phyloP scores from a whole-genome alignment of 2,888 invertebrate genomes.

The Cantharis nigra region DNA sequence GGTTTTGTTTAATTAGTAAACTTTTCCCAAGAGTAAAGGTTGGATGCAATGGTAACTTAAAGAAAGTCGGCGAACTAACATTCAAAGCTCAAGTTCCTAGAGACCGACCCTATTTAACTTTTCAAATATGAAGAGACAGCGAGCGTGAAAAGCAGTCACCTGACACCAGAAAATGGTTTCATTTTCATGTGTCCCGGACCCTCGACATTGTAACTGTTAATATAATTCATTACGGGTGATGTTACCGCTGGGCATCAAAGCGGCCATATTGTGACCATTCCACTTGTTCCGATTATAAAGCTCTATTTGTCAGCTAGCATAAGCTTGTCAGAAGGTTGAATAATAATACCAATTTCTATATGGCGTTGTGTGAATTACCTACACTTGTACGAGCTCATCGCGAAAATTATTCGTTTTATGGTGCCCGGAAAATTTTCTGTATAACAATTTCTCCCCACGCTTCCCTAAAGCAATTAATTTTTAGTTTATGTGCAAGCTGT shows the following conservation, averaged over 20 bases:
- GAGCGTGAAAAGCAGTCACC: constrained; percentile 29
- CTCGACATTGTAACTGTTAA: constrained; percentile 35
- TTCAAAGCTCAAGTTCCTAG: constrained; percentile 26
- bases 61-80: constrained; percentile 10
- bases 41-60: constrained; percentile 1
- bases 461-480: constrained; percentile 6
- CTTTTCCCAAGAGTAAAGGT: neutral
- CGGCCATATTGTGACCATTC: constrained; percentile 28
- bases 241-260: constrained; percentile 37
- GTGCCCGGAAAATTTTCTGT: constrained; percentile 3
- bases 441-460: neutral
- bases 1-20: neutral
- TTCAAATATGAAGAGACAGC: constrained; percentile 31
- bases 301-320: constrained; percentile 26
- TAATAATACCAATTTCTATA: constrained; percentile 13
- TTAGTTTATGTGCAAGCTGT: neutral
- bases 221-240: constrained; percentile 40
- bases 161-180: constrained; percentile 28
- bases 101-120: constrained; percentile 31
- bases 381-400: constrained; percentile 8
- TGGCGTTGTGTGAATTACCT: constrained; percentile 7
- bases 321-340: constrained; percentile 21
- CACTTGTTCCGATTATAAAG: constrained; percentile 29
- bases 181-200: constrained; percentile 28
- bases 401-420: constrained; percentile 17